Percentiles rank a stretch among this genome's conserved stretches.
These are phyloP conservation scores for Drosophila elegans DNA, from an alignment of 1,140 invertebrate species.

Conservation along the genomic window DNA sequence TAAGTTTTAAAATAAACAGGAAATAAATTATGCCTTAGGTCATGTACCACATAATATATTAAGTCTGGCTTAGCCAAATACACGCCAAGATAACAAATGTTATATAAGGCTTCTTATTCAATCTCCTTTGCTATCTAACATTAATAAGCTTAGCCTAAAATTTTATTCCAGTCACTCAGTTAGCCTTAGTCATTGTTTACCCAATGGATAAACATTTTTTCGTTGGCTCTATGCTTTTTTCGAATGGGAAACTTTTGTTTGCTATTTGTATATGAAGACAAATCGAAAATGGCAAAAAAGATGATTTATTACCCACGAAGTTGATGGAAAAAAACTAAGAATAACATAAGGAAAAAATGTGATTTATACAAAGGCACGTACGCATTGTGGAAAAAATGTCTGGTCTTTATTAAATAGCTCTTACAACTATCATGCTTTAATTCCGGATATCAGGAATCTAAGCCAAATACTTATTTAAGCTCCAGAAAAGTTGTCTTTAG, in stretches of 20 bases:
- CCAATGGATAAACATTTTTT: slow-evolving; percentile 42
- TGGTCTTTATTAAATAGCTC: slow-evolving; percentile 29
- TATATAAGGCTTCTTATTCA: slow-evolving; percentile 12
- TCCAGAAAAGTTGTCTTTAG: background rate
- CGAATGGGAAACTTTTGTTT: slow-evolving; percentile 43
- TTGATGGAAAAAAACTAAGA: slow-evolving; percentile 21
- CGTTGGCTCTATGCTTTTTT: slow-evolving; percentile 6
- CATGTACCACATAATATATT: background rate
- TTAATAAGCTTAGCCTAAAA: slow-evolving; percentile 25
- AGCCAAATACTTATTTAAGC: slow-evolving; percentile 30
- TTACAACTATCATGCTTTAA: slow-evolving; percentile 21
- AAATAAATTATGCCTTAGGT: background rate
- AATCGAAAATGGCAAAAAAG: slow-evolving; percentile 55
- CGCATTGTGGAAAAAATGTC: slow-evolving; percentile 14
- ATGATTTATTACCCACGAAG: slow-evolving; percentile 47
- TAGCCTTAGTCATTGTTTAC: slow-evolving; percentile 41
- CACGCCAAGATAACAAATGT: slow-evolving; percentile 12
- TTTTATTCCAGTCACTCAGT: slow-evolving; percentile 36
- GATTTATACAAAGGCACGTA: slow-evolving; percentile 56
- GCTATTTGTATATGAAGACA: slow-evolving; percentile 49
- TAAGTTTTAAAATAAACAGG: background rate
- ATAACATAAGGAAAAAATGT: slow-evolving; percentile 17
- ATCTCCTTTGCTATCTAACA: background rate
- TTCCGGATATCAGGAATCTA: background rate
- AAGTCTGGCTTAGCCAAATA: background rate